Evolutionary conservation across 2,888 invertebrate species (phyloP).

Genomic region (Odontomyia ornata): DNA sequence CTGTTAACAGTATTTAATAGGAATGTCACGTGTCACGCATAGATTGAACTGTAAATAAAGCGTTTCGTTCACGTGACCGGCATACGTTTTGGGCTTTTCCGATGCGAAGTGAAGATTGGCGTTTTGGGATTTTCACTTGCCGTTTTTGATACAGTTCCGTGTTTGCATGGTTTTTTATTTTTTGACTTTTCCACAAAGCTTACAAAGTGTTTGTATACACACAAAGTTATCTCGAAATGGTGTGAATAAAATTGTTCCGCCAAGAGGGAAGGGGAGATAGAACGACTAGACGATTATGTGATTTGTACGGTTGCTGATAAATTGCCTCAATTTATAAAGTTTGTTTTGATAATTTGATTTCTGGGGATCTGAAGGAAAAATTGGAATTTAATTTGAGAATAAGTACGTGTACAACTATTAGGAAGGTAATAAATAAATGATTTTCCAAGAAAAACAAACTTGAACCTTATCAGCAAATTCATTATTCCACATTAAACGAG

Average conservation of each 20-base stretch:
- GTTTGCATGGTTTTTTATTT: background rate
- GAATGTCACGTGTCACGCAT: constrained; percentile 54
- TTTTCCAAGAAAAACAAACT: background rate
- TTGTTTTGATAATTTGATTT: too few relatives aligned
- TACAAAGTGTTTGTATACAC: constrained; percentile 11
- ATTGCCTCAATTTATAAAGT: too few relatives aligned
- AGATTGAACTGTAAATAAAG: constrained; percentile 56
- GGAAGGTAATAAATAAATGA: too few relatives aligned
- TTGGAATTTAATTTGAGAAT: too few relatives aligned
- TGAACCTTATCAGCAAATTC: background rate
- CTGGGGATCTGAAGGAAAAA: too few relatives aligned
- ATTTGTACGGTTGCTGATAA: too few relatives aligned
- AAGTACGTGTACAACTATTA: too few relatives aligned
- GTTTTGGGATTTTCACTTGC: constrained; percentile 36
- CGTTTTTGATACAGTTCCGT: background rate
- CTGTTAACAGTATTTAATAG: constrained; percentile 43
- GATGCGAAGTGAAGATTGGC: constrained; percentile 39
- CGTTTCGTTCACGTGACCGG: constrained; percentile 54
- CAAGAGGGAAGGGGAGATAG: background rate
- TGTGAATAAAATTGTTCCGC: background rate
- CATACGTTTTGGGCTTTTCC: constrained; percentile 51
- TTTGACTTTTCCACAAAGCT: constrained; percentile 28
- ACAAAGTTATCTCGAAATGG: too few relatives aligned
- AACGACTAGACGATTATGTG: background rate
- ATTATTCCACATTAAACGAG: background rate